Base-by-base conservation (phyloP, 2,888 invertebrate species). In the Leptinotarsa peninsularis region DNA sequence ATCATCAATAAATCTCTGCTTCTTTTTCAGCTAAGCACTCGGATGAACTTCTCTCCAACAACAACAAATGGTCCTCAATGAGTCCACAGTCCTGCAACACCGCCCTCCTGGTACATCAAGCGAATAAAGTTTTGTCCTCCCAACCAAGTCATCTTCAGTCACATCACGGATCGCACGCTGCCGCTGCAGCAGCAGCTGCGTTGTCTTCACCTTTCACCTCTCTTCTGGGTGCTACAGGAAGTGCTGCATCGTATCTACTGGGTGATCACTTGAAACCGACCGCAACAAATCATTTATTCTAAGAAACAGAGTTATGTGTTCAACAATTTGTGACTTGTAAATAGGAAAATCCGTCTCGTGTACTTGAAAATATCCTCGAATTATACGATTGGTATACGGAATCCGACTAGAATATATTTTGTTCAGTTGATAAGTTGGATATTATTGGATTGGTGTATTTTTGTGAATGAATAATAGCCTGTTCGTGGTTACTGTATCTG, bases 191-290 rank as follows among this genome's bases (percentile, higher is more conserved):
- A 2, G 93, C 88, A 88, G 93, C 86, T 89, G 92, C 86, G 89
- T 91, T 88, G 82, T 91, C 89, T 79, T 91, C 90, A 63, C 92
- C 91, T 84, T 93, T 90, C 88, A 92, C 90, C 79, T 89, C 87
- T 66, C 88, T 91, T 68, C 88, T 92, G 67, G 90, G 91, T 63
- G 91, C 91, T 58, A 90, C 91, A 56, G 91, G 91, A 67, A 86
- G 88, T 49, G 88, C 88, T 13, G 91, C 91, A 77, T 91, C 91
- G 83, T 92, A 92, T 84, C 89, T 92, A 63, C 89, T 92, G 73
- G 91, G 92, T 33, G 92, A 92, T 85, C 92, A 92, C 83, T 89
- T 92, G 79, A 92, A 92, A 80, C 90, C 91, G 18, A 89, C 91
- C 76, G 89, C 91, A 72, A 89, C 91, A 80, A 92, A 92, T 88